Conservation (phyloP, 2,113 vertebrate genomes). For the Xenopus laevis region DNA sequence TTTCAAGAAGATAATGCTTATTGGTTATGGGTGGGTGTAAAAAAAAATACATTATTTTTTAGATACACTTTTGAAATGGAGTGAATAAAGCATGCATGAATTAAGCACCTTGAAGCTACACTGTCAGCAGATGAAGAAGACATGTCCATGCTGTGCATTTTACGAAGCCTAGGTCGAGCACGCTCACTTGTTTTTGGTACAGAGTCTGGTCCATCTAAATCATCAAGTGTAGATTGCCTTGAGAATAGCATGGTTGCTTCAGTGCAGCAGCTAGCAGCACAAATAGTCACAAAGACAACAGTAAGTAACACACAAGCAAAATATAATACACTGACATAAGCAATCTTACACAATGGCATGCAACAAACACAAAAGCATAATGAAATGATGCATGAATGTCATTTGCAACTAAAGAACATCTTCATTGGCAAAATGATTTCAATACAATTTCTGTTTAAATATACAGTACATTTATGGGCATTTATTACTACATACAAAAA, state of each 20-base stretch:
- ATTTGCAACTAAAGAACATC: too few relatives aligned
- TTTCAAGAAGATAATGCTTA: neutral
- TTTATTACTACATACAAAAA: too few relatives aligned
- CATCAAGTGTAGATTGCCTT: constrained; percentile 95
- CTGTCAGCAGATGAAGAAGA: constrained; percentile 93
- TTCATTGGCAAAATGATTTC: too few relatives aligned
- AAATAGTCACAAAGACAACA: constrained; percentile 73
- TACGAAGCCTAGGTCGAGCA: constrained; percentile 88
- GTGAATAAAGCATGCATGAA: constrained; percentile 66
- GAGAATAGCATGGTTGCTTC: constrained; percentile 96
- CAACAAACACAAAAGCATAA: constrained; percentile 22
- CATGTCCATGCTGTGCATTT: constrained; percentile 89
- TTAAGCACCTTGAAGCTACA: constrained; percentile 88
- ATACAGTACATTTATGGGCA: too few relatives aligned
- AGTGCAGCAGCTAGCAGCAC: constrained; percentile 87
- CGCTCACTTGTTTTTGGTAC: constrained; percentile 98
- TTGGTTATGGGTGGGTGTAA: neutral
- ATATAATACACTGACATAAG: constrained; percentile 24
- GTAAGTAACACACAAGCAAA: constrained; percentile 59
- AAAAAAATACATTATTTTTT: neutral
- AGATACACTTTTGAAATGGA: constrained; percentile 16
- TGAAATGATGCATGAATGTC: neutral
- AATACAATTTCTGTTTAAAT: too few relatives aligned
- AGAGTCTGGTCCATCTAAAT: constrained; percentile 87
- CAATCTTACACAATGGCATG: neutral